A percentile compares a stretch with the other conserved stretches of the same genome.
Evolutionary conservation across 1,140 invertebrate genomes (phyloP).

Genomic region (Drosophila nasuta): DNA sequence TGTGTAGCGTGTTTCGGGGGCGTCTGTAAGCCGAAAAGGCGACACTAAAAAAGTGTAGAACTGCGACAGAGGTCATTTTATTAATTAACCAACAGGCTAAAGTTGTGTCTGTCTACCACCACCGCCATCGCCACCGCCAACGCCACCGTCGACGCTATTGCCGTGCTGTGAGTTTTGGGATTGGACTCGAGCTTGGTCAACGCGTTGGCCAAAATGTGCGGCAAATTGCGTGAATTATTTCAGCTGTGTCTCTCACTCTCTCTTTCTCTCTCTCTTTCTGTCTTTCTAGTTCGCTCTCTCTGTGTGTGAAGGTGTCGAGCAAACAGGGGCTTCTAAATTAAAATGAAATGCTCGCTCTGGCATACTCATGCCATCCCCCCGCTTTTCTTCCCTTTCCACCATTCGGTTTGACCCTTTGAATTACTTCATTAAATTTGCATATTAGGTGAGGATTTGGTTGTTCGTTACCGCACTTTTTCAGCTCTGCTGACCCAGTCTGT

Average conservation of each 20-base stretch:
- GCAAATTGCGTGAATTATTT: conserved; percentile 81
- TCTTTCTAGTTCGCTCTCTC: neutral
- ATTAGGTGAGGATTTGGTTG: conserved; percentile 79
- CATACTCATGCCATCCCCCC: conserved; percentile 5
- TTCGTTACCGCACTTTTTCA: conserved; percentile 68
- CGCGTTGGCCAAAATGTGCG: conserved; percentile 66
- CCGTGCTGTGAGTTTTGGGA: neutral
- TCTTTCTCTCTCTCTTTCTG: neutral
- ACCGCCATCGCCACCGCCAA: too few relatives aligned
- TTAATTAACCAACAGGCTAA: conserved; percentile 73
- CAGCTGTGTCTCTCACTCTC: conserved; percentile 37
- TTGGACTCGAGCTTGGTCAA: conserved; percentile 2
- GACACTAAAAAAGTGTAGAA: conserved; percentile 43
- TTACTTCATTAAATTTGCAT: conserved; percentile 84
- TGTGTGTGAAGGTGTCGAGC: conserved; percentile 57
- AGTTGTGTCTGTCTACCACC: conserved; percentile 32
- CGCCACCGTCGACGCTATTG: neutral
- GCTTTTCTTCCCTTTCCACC: too few relatives aligned
- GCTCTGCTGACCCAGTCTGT: conserved; percentile 8
- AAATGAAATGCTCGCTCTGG: conserved; percentile 60
- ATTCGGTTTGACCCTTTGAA: conserved; percentile 65
- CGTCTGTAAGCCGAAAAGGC: conserved; percentile 34
- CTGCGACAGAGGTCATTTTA: conserved; percentile 74
- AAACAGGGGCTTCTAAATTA: conserved; percentile 63
- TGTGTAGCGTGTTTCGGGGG: conserved; percentile 10